phyloP scores from a whole-genome alignment of 2,888 invertebrate genomes.

The Cordilura impudica region DNA sequence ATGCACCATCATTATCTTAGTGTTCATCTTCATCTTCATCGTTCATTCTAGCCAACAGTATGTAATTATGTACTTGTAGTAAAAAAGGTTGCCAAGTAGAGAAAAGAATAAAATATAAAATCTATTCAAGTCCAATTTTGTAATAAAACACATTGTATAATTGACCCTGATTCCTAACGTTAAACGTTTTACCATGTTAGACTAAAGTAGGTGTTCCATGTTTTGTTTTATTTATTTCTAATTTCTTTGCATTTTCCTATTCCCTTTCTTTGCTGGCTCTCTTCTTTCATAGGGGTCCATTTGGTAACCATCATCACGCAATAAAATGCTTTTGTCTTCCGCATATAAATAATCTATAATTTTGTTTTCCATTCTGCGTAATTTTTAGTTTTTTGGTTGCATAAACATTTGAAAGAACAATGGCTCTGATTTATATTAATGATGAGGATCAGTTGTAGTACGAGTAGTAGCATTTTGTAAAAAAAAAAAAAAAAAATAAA shows the following conservation, averaged over 20 bases:
- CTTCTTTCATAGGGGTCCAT: neutral
- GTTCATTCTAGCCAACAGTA: neutral
- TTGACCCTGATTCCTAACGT: neutral
- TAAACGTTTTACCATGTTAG: neutral
- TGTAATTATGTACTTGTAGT: no score
- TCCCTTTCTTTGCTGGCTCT: neutral
- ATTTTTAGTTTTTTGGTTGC: neutral
- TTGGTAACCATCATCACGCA: neutral
- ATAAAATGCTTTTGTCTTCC: neutral
- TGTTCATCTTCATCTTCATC: neutral
- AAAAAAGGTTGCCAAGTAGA: neutral
- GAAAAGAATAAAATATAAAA: neutral
- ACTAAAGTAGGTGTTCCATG: neutral
- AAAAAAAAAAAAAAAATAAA: no score
- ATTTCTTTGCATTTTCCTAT: neutral
- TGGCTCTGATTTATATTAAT: constrained; percentile 20
- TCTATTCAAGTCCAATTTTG: neutral
- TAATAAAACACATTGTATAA: neutral
- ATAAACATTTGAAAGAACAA: constrained; percentile 1
- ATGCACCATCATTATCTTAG: neutral
- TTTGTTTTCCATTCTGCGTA: neutral
- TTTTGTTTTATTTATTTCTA: neutral
- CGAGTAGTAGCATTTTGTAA: neutral
- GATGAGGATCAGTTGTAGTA: neutral
- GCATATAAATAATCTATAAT: neutral